phyloP scores from a whole-genome alignment of 2,113 vertebrate genomes.

The Romanogobio albipinnatus region DNA sequence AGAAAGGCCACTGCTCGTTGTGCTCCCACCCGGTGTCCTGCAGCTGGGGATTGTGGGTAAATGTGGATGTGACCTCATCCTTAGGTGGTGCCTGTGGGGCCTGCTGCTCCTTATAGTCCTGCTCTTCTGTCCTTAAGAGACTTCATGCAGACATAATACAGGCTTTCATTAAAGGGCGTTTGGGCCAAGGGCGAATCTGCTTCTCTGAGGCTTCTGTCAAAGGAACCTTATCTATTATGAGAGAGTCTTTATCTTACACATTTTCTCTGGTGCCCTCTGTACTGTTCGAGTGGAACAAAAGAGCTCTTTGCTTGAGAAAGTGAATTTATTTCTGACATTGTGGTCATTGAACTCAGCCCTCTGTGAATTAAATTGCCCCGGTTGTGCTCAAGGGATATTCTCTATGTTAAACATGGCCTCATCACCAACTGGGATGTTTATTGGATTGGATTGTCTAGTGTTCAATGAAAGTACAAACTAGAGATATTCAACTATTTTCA shows the following conservation, averaged over 20 bases:
- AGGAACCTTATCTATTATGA: slow-evolving; percentile 46
- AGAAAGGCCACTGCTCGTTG: slow-evolving; percentile 21
- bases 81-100: slow-evolving; percentile 43
- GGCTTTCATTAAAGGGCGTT: slow-evolving; percentile 50
- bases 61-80: slow-evolving; percentile 51
- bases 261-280: slow-evolving; percentile 45
- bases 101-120: slow-evolving; percentile 20
- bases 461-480: not conserved
- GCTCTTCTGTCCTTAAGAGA: slow-evolving; percentile 41
- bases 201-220: slow-evolving; percentile 48
- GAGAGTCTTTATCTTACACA: slow-evolving; percentile 44
- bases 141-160: slow-evolving; percentile 44
- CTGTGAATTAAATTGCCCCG: slow-evolving; percentile 30
- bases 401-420: slow-evolving; percentile 4
- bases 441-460: not conserved
- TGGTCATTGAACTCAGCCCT: slow-evolving; percentile 42
- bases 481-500: not conserved
- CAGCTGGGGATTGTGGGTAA: slow-evolving; percentile 27
- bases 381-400: slow-evolving; percentile 21
- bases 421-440: not conserved
- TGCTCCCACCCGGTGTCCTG: slow-evolving; percentile 27
- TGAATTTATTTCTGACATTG: slow-evolving; percentile 46
- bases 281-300: slow-evolving; percentile 44
- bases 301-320: slow-evolving; percentile 34
- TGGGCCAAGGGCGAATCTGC: slow-evolving; percentile 47